Percentiles rank a stretch among this genome's conserved stretches.
These are phyloP conservation scores for Clarias laeviceps DNA, from an alignment of 2,797 vertebrate species.

Conservation along the genomic window DNA sequence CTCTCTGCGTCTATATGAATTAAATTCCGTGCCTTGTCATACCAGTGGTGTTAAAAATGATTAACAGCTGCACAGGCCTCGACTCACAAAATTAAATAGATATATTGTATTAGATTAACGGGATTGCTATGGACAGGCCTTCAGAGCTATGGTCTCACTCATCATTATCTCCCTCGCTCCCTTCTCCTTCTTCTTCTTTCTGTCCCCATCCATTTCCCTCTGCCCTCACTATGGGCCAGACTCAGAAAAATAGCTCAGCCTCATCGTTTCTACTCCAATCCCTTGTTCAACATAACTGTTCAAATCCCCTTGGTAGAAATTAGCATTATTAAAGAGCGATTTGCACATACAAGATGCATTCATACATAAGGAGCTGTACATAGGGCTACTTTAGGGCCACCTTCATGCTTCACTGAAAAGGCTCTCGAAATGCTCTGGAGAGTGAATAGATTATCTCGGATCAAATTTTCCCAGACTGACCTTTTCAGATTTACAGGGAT, in stretches of 20 bases:
- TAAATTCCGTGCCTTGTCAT: conserved; percentile 61
- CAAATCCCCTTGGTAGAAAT: conserved; percentile 67
- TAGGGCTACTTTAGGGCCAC: conserved; percentile 20
- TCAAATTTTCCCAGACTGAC: conserved; percentile 29
- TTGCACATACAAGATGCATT: conserved; percentile 20
- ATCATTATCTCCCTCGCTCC: conserved; percentile 60
- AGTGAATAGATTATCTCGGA: conserved; percentile 30
- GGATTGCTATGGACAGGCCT: conserved; percentile 67
- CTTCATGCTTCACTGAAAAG: conserved; percentile 21
- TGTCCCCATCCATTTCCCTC: neutral
- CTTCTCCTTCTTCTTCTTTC: neutral
- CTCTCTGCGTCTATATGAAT: conserved; percentile 36
- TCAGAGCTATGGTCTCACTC: conserved; percentile 68
- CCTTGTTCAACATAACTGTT: conserved; percentile 53
- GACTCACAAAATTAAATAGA: conserved; percentile 72
- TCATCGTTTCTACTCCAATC: conserved; percentile 58
- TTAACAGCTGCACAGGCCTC: conserved; percentile 64
- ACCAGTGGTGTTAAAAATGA: conserved; percentile 68
- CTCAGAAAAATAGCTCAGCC: conserved; percentile 37
- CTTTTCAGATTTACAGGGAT: conserved; percentile 28
- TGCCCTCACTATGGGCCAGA: conserved; percentile 33
- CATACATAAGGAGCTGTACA: conserved; percentile 17
- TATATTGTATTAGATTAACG: conserved; percentile 76
- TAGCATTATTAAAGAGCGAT: conserved; percentile 55
- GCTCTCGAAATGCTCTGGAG: conserved; percentile 8